A percentile compares a stretch with the other conserved stretches of the same genome.
Conservation (phyloP, 2,888 invertebrate genomes). For the Metacarcinus magister region DNA sequence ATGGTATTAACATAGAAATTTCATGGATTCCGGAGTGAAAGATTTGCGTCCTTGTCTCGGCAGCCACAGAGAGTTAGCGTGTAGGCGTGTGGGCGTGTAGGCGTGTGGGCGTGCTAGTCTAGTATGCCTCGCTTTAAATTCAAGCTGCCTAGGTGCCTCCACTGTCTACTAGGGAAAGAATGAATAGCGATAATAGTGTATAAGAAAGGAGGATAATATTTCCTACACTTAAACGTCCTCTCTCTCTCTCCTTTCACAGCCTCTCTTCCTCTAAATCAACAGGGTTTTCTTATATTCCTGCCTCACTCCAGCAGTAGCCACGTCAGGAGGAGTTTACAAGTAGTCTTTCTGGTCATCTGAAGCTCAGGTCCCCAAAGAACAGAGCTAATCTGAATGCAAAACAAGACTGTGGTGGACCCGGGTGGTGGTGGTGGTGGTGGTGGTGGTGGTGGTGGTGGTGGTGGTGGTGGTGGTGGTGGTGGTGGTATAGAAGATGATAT, state of each 20-base stretch:
- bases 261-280: constrained; percentile 13
- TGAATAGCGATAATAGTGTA: neutral
- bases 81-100: neutral
- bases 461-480: neutral
- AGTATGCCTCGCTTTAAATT: neutral
- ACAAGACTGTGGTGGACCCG: neutral
- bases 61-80: neutral
- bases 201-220: neutral
- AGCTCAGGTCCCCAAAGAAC: neutral
- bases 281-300: neutral
- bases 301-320: neutral
- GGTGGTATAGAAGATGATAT: neutral
- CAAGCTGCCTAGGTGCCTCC: neutral
- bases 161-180: neutral
- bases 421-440: neutral
- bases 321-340: constrained; percentile 5
- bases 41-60: neutral
- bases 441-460: neutral
- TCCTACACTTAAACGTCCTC: too few species aligned
- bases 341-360: neutral
- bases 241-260: constrained; percentile 18
- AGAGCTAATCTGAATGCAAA: neutral
- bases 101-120: neutral
- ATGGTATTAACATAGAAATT: constrained; percentile 51
- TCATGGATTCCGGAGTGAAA: neutral